These are phyloP conservation scores for Urocynchramus pylzowi DNA, from an alignment of 2,113 vertebrate genomes.

Conservation along the genomic window DNA sequence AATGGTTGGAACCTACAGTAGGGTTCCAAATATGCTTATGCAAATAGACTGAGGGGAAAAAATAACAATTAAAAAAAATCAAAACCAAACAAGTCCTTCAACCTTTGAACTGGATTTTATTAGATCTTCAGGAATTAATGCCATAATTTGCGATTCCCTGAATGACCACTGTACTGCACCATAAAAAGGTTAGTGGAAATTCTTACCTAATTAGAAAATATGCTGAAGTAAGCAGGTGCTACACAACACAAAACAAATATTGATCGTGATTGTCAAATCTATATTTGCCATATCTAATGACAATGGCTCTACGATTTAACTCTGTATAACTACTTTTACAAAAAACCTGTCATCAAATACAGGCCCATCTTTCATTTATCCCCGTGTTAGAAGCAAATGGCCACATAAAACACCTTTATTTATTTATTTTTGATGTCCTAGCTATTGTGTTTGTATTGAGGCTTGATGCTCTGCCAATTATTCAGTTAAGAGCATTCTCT, in stretches of 20 bases:
- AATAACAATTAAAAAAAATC: not conserved
- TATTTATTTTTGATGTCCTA: conserved; percentile 8
- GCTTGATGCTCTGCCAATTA: conserved; percentile 27
- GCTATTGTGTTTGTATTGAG: conserved; percentile 12
- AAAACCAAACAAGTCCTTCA: not conserved
- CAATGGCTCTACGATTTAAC: not conserved
- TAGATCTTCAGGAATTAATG: conserved; percentile 43
- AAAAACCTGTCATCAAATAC: not conserved
- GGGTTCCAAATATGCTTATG: not conserved
- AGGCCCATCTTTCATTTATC: conserved; percentile 5
- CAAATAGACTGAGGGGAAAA: not conserved
- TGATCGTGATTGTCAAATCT: conserved; percentile 24
- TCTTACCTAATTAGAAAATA: conserved; percentile 58
- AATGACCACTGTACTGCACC: not conserved
- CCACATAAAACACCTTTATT: conserved; percentile 29
- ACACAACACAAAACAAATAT: conserved; percentile 31
- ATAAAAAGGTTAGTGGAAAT: conserved; percentile 20
- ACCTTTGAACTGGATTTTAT: conserved; percentile 28
- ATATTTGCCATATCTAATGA: not conserved
- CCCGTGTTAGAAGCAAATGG: not conserved
- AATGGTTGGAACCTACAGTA: not conserved
- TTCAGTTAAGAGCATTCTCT: conserved; percentile 29
- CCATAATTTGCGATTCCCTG: not conserved
- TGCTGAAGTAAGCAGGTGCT: conserved; percentile 42
- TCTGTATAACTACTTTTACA: conserved; percentile 1